These are phyloP conservation scores for Griposia aprilina DNA, from an alignment of 2,888 invertebrate genomes.

Conservation along the genomic window DNA sequence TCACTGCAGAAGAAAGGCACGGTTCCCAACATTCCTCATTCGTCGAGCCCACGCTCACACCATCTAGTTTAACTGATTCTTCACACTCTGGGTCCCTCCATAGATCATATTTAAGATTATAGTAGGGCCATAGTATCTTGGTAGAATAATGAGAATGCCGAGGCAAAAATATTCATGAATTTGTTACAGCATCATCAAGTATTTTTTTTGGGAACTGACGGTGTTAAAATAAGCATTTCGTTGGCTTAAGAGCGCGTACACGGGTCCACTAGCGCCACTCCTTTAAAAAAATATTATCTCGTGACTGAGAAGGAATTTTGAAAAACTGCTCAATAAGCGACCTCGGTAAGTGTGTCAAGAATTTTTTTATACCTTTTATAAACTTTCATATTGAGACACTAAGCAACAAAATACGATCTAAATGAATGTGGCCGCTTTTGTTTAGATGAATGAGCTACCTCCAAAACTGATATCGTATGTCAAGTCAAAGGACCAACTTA, in stretches of 20 bases:
- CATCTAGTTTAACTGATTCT: slow-evolving; percentile 54
- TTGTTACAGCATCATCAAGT: not conserved
- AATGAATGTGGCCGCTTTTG: too few species aligned
- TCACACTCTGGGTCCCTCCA: slow-evolving; percentile 31
- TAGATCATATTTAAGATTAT: slow-evolving; percentile 50
- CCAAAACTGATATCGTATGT: too few species aligned
- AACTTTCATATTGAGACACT: too few species aligned
- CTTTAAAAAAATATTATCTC: too few species aligned
- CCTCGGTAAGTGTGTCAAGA: too few species aligned
- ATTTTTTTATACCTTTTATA: too few species aligned
- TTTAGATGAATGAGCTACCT: too few species aligned
- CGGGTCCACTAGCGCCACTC: too few species aligned
- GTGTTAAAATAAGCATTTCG: not conserved
- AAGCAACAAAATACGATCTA: too few species aligned
- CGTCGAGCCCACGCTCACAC: slow-evolving; percentile 36
- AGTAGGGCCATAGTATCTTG: not conserved
- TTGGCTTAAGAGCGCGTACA: not conserved
- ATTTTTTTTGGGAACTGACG: not conserved
- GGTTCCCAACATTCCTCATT: slow-evolving; percentile 56
- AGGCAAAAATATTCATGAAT: not conserved
- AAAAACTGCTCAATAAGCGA: too few species aligned
- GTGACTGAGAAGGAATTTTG: too few species aligned
- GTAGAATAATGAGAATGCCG: not conserved
- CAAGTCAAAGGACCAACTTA: too few species aligned
- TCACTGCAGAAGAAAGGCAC: slow-evolving; percentile 9